Evolutionary conservation across 2,797 vertebrate genomes (phyloP).

Genomic region (Gephyroberyx darwinii): DNA sequence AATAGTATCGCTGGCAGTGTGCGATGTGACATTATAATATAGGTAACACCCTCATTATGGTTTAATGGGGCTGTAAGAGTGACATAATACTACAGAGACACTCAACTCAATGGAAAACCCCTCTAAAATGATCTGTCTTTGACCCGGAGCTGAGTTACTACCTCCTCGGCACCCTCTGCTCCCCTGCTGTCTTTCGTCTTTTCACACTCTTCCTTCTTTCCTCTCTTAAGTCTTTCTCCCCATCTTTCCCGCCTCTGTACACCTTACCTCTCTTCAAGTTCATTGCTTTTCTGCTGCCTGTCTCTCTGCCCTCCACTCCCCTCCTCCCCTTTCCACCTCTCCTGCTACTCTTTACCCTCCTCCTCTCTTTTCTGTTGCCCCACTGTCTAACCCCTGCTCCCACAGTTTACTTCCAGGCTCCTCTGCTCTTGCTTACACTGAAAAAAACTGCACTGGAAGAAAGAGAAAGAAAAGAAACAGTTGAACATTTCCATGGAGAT

Average conservation of each 20-base stretch:
- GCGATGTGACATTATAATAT: conserved; percentile 62
- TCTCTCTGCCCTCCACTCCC: too few relatives aligned
- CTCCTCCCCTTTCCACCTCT: too few relatives aligned
- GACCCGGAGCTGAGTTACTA: conserved; percentile 53
- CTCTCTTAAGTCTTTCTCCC: background rate
- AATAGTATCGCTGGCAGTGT: conserved; percentile 66
- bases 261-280: background rate
- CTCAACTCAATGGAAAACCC: conserved; percentile 67
- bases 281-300: background rate
- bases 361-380: background rate
- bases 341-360: too few relatives aligned
- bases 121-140: conserved; percentile 43
- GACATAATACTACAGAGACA: conserved; percentile 76
- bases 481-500: conserved; percentile 57
- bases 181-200: background rate
- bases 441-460: conserved; percentile 1
- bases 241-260: background rate
- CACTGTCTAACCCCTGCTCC: background rate
- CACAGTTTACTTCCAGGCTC: conserved; percentile 6
- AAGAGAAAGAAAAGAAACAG: conserved; percentile 31
- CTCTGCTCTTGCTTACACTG: background rate
- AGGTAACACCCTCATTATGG: conserved; percentile 72
- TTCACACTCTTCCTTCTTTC: background rate
- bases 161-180: conserved; percentile 48
- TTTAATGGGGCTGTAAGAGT: conserved; percentile 65